A percentile compares a stretch with the other conserved stretches of the same genome.
Conservation (phyloP, 2,797 vertebrate species). For the Rhynchonycteris naso region DNA sequence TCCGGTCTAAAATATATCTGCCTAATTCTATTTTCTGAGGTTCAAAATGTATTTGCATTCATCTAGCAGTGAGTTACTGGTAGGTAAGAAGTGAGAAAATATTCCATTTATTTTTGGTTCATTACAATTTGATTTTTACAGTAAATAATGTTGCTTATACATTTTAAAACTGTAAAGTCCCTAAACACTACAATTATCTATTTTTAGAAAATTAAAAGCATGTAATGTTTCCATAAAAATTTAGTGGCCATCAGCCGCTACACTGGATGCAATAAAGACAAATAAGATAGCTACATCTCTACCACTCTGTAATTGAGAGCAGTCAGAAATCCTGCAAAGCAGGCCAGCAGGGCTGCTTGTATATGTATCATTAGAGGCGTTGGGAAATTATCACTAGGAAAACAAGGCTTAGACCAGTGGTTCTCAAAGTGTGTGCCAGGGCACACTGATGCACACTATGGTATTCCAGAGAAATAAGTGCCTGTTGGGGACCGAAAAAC, state of each 20-base stretch:
- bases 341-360: neutral
- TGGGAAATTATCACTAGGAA: conserved; percentile 29
- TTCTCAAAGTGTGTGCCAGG: too few species aligned
- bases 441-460: too few species aligned
- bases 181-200: conserved; percentile 17
- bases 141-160: conserved; percentile 31
- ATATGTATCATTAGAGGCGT: neutral
- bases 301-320: neutral
- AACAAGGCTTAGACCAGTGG: neutral
- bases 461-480: too few species aligned
- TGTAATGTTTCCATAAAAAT: neutral
- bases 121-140: conserved; percentile 49
- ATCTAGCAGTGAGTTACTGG: neutral
- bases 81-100: conserved; percentile 24
- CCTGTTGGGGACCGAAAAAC: too few species aligned
- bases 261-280: neutral
- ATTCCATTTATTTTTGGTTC: conserved; percentile 7
- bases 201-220: conserved; percentile 52
- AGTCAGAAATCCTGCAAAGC: neutral
- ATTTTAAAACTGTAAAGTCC: conserved; percentile 40
- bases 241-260: neutral
- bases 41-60: conserved; percentile 52
- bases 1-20: neutral
- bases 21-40: conserved; percentile 20
- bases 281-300: neutral